Base-by-base conservation (phyloP, 2,797 vertebrate species). In the Mus minutoides region DNA sequence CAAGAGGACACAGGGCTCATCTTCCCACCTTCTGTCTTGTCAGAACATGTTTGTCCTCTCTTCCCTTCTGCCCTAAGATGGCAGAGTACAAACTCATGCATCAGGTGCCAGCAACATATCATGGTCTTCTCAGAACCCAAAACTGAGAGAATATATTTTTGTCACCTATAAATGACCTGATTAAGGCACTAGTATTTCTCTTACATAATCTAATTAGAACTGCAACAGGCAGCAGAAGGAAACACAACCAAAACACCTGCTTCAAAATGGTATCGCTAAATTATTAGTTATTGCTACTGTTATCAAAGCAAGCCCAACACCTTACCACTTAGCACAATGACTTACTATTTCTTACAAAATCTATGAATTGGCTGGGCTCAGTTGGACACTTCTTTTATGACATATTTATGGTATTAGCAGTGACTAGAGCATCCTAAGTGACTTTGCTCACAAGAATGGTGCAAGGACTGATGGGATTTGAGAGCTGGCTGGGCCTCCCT, bases 341-440 rank as follows among this genome's bases (percentile, higher is more conserved):
- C 60, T 88, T 92, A 60, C 84, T 89, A 79, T 71, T 80, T 91
- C 29, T n/a, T 54, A 77, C 26, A 64, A 37, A 86, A 89, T 46
- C 2, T 73, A n/a, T n/a, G 79, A 22, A 6, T 87, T 92, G 17
- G 3, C 69, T 64, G 11, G 64, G 10, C 34, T 91, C 58, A 64
- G 34, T 34, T 43, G 46, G n/a, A 67, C 29, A 85, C 21, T 75
- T 91, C 12, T 95, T 92, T 92, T 76, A 43, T 94, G 77, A 54
- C 31, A 26, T 60, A 64, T 64, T 86, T 80, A 80, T 91, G 54
- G 12, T 91, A 14, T 86, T 37, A 83, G 19, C 31, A n/a, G 52
- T 56, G 52, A 43, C 76, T 58, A 24, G 26, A 71, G 16, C 26
- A 77, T 73, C 17, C 31, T 8, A 62, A 54, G 73, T 58, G 46